Evolutionary conservation across 2,888 invertebrate species (phyloP).

Genomic region (Pandemis cinnamomeana): DNA sequence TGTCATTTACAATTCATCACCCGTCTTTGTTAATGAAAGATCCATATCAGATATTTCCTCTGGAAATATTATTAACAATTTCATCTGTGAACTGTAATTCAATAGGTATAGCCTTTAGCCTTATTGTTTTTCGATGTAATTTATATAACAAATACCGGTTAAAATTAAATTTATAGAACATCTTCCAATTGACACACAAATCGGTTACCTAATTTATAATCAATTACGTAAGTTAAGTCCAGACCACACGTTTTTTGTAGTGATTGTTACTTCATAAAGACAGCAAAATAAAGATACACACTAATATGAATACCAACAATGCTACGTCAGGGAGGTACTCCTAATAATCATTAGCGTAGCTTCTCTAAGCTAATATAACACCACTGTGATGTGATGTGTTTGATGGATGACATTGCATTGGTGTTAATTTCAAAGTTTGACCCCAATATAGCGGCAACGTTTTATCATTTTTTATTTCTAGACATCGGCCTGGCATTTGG

Average conservation of each 20-base stretch:
- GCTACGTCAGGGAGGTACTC: no score
- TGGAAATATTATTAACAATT: background rate
- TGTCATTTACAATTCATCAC: background rate
- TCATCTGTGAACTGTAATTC: background rate
- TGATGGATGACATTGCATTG: background rate
- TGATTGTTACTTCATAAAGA: no score
- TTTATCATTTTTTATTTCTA: background rate
- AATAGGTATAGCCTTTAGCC: background rate
- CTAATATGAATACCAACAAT: no score
- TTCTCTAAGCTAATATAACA: background rate
- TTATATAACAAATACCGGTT: background rate
- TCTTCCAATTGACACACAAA: background rate
- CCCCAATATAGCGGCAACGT: background rate
- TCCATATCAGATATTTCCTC: background rate
- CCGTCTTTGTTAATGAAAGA: background rate
- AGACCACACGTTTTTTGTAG: no score
- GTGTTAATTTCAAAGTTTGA: background rate
- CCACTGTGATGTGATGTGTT: background rate
- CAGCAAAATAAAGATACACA: no score
- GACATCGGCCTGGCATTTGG: no score
- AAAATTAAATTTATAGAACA: background rate
- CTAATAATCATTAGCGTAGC: background rate
- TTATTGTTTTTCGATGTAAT: no score
- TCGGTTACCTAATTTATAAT: background rate
- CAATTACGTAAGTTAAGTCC: no score